Percentiles rank a stretch among this genome's conserved stretches.
Evolutionary conservation across 2,797 vertebrate species (phyloP).

Genomic region (Esox lucius): DNA sequence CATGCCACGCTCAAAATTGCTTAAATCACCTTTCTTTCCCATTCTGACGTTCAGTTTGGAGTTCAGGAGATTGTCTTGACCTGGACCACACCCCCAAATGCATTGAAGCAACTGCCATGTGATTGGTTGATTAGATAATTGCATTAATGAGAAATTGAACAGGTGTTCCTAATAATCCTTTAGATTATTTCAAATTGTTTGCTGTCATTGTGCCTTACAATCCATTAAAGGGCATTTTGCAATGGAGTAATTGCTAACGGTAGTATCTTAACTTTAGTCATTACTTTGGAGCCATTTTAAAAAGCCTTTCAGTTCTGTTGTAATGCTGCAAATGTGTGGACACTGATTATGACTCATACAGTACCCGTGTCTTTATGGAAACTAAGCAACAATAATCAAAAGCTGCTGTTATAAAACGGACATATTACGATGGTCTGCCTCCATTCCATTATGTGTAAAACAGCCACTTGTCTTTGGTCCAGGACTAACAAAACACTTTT

Average conservation of each 20-base stretch:
- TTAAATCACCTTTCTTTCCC: no score
- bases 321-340: not conserved
- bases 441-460: constrained; percentile 33
- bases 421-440: constrained; percentile 31
- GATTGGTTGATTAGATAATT: no score
- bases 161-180: no score
- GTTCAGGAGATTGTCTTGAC: no score
- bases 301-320: not conserved
- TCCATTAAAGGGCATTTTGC: not conserved
- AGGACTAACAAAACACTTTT: no score
- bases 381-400: constrained; percentile 46
- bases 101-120: no score
- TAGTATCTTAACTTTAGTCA: not conserved
- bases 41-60: no score
- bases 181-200: constrained; percentile 6
- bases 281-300: not conserved
- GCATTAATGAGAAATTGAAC: no score
- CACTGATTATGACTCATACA: constrained; percentile 25
- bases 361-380: constrained; percentile 19
- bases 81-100: no score
- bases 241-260: not conserved
- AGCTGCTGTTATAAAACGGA: constrained; percentile 51
- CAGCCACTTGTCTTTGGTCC: not conserved
- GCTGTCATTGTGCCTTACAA: constrained; percentile 23
- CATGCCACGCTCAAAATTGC: no score